A percentile compares a stretch with the other conserved stretches of the same genome.
Conservation (phyloP, 2,888 invertebrate species). For the Osedax frankpressi region DNA sequence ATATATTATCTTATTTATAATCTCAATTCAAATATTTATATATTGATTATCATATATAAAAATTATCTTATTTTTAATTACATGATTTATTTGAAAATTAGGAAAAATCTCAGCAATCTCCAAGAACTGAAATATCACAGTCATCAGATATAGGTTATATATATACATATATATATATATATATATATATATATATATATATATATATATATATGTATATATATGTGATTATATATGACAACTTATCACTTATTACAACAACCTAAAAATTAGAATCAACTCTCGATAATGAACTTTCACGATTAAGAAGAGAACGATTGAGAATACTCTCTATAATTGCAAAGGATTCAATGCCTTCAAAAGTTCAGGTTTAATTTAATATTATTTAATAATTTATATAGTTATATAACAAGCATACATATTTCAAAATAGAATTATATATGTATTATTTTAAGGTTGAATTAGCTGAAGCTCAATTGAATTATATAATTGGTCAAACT, state of each 20-base stretch:
- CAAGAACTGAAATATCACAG: no score
- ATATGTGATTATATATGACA: neutral
- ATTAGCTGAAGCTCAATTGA: constrained; percentile 45
- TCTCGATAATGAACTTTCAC: constrained; percentile 33
- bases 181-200: neutral
- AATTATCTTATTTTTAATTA: no score
- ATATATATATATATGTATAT: neutral
- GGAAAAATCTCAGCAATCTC: no score
- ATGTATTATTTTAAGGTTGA: constrained; percentile 33
- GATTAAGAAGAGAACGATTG: constrained; percentile 36
- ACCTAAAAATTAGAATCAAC: constrained; percentile 3
- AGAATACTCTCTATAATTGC: constrained; percentile 40
- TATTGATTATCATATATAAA: no score
- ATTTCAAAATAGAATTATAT: neutral
- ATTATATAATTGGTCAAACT: constrained; percentile 46
- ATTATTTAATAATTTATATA: no score
- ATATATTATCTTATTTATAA: no score
- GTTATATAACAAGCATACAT: neutral
- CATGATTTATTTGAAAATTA: no score
- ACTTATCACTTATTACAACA: neutral
- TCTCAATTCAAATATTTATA: no score
- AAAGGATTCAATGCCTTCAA: constrained; percentile 40
- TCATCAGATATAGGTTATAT: neutral
- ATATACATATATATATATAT: neutral
- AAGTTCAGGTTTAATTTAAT: constrained; percentile 26